A percentile compares a stretch with the other conserved stretches of the same genome.
phyloP scores from a whole-genome alignment of 2,113 vertebrate genomes.

The Bubo bubo region DNA sequence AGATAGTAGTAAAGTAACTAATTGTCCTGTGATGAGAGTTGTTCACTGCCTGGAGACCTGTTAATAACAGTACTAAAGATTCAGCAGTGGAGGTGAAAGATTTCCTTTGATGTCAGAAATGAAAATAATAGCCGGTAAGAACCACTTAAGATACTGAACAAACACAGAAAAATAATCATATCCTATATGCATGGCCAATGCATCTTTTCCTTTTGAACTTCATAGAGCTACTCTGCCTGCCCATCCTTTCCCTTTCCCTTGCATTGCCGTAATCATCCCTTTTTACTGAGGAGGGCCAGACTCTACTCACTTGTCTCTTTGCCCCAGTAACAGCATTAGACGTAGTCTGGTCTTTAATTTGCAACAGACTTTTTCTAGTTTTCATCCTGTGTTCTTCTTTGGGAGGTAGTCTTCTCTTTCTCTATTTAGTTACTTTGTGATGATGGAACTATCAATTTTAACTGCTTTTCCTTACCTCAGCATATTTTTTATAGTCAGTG shows the following conservation, averaged over 20 bases:
- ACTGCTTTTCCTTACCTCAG: background rate
- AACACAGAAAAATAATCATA: background rate
- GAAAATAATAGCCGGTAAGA: background rate
- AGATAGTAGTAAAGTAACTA: background rate
- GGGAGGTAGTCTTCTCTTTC: background rate
- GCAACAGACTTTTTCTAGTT: background rate
- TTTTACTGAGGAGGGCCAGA: background rate
- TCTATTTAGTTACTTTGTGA: background rate
- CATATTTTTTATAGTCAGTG: background rate
- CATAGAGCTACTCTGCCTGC: background rate
- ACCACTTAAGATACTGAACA: background rate
- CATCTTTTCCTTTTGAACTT: background rate
- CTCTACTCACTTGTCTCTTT: background rate
- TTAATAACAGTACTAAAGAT: background rate
- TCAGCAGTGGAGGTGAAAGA: background rate
- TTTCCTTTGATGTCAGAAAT: background rate
- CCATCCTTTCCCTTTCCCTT: background rate
- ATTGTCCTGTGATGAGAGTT: background rate
- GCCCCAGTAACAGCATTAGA: background rate
- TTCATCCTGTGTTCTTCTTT: background rate
- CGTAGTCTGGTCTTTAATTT: background rate
- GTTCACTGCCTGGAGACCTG: background rate
- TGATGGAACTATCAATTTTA: background rate
- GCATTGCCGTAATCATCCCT: background rate
- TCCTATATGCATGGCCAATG: accelerated